phyloP scores from a whole-genome alignment of 2,797 vertebrate genomes.

The Melanogrammus aeglefinus region DNA sequence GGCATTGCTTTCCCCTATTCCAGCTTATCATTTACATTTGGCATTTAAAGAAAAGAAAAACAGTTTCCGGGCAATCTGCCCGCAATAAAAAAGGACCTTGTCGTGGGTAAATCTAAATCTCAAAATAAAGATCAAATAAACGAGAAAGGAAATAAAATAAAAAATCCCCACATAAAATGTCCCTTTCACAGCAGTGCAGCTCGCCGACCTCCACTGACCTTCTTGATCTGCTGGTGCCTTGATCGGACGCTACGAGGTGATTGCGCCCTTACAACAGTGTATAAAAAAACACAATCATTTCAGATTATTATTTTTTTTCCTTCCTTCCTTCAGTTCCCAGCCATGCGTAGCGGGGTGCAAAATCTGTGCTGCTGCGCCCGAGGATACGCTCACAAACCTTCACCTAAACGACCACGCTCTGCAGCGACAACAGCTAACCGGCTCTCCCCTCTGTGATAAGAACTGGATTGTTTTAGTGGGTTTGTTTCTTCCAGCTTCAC shows the following conservation, averaged over 20 bases:
- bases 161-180: conserved; percentile 10
- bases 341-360: conserved; percentile 23
- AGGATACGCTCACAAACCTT: conserved; percentile 60
- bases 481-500: conserved; percentile 10
- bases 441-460: conserved; percentile 38
- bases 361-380: conserved; percentile 25
- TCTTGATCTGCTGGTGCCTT: neutral
- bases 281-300: conserved; percentile 43
- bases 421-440: conserved; percentile 34
- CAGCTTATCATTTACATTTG: conserved; percentile 30
- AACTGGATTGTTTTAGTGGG: conserved; percentile 49
- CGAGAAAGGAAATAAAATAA: conserved; percentile 25
- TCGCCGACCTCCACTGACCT: neutral
- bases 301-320: conserved; percentile 11
- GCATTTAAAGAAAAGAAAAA: conserved; percentile 14
- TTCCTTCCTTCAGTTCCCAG: conserved; percentile 23
- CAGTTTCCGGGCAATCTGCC: neutral
- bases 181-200: neutral
- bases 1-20: conserved; percentile 30
- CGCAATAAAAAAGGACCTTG: conserved; percentile 8
- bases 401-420: conserved; percentile 44
- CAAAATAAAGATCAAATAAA: conserved; percentile 18
- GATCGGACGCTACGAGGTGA: conserved; percentile 29
- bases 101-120: neutral
- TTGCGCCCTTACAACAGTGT: conserved; percentile 25